Base-by-base conservation (phyloP, 2,113 vertebrate genomes). In the Nanorana parkeri region DNA sequence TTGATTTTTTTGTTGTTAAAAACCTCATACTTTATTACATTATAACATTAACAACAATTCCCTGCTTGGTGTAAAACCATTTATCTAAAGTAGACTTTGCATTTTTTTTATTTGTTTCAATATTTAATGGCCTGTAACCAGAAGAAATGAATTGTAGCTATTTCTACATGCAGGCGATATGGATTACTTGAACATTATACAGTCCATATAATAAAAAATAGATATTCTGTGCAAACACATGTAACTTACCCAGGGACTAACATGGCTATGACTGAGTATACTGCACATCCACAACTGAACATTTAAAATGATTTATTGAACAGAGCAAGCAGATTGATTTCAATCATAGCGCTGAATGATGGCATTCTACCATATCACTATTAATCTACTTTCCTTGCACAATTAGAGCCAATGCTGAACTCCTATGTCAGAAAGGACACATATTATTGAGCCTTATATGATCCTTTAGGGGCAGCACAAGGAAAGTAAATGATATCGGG, bases 261-360 rank as follows among this genome's bases (percentile, higher is more conserved):
- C 58, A 73, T 73, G 65, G 69, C 28, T 73, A 29, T 63, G 68
- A 64, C 68, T 64, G 71, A 66, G 61, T 20, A 75, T 75, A 47
- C 41, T 47, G 13, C 41, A 47, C 60, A 56, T 64, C 63, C 41
- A 65, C 63, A 81, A 29, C 47, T 17, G 28, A 75, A 74, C 58
- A 66, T 74, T 82, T 74, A 36, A 56, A 67, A 63, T 82, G 69
- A 74, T 82, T 82, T 82, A 82, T 82, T 82, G 69, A 66, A 65
- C 20, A 75, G 51, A 58, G 61, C 69, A 58, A 32, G 60, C 65
- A 69, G 69, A 82, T 82, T 82, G 80, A 82, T 82, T 82, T 82
- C 61, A 66, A 74, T 82, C 71, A 66, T 66, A 66, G n/a, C 51
- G 19, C 71, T 66, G 69, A 66, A 82, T 74, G 28, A 82, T 75